These are phyloP conservation scores for Lasius platythorax DNA, from an alignment of 2,888 invertebrate species.

Conservation along the genomic window DNA sequence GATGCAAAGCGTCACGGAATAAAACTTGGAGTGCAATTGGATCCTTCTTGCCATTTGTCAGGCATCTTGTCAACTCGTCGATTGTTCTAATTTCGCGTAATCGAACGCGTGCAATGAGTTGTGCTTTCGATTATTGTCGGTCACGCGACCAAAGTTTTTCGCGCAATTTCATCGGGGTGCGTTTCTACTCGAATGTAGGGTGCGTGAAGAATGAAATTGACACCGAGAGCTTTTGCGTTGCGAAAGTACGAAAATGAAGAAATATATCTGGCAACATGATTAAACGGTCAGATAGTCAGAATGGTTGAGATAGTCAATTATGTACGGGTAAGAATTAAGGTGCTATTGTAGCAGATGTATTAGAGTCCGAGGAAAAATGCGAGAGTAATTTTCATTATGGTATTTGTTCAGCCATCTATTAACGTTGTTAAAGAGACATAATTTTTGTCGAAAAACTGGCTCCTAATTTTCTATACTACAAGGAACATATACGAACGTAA, in stretches of 20 bases:
- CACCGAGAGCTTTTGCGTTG: constrained; percentile 12
- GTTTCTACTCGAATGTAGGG: constrained; percentile 47
- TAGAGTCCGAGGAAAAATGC: background rate
- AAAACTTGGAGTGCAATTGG: constrained; percentile 4
- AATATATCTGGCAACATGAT: background rate
- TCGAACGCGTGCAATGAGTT: constrained; percentile 58
- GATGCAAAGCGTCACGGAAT: background rate
- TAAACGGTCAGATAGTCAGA: no score
- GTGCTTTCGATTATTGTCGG: constrained; percentile 19
- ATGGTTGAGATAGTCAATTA: background rate
- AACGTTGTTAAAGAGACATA: background rate
- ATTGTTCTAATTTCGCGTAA: constrained; percentile 61
- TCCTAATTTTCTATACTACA: background rate
- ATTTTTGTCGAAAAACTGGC: constrained; percentile 8
- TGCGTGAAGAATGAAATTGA: constrained; percentile 6
- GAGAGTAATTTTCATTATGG: constrained; percentile 17
- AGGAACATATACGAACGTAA: background rate
- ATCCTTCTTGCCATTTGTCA: constrained; percentile 47
- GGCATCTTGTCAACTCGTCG: constrained; percentile 35
- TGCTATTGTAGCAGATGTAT: background rate
- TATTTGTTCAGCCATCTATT: constrained; percentile 5
- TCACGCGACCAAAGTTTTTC: constrained; percentile 60
- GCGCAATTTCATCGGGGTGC: constrained; percentile 28
- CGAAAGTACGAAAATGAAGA: background rate
- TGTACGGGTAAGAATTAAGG: constrained; percentile 1